phyloP scores from a whole-genome alignment of 2,888 invertebrate species.

The Mongoloraphidia duomilia region DNA sequence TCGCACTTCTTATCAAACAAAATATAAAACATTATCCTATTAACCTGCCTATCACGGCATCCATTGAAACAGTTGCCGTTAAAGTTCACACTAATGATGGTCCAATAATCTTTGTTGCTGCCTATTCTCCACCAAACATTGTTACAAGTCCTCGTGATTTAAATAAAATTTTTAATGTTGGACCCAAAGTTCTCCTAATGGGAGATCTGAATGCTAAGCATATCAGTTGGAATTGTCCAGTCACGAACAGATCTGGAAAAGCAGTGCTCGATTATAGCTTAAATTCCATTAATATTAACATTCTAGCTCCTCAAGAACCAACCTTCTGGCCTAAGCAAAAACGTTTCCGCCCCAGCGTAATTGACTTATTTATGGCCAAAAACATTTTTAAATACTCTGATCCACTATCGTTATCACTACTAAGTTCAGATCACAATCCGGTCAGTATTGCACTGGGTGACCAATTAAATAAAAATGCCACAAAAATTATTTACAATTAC shows the following conservation, averaged over 20 bases:
- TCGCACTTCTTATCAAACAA: too few species aligned
- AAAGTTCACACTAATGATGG: too few species aligned
- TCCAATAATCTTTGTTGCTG: slow-evolving; percentile 9
- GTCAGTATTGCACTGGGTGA: slow-evolving; percentile 9
- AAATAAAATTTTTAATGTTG: slow-evolving; percentile 7
- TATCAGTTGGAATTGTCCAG: slow-evolving; percentile 13
- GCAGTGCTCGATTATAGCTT: slow-evolving; percentile 10
- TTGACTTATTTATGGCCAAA: slow-evolving; percentile 17
- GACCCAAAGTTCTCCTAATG: slow-evolving; percentile 12
- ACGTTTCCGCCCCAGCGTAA: slow-evolving; percentile 13
- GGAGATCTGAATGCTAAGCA: slow-evolving; percentile 17
- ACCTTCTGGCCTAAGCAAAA: slow-evolving; percentile 15
- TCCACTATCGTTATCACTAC: slow-evolving; percentile 8
- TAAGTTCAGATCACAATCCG: slow-evolving; percentile 17
- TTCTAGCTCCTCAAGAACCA: slow-evolving; percentile 14
- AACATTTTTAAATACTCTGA: slow-evolving; percentile 12
- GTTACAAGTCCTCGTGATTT: slow-evolving; percentile 10
- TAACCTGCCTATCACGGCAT: too few species aligned
- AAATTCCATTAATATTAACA: slow-evolving; percentile 10
- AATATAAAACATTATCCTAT: too few species aligned
- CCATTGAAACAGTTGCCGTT: too few species aligned
- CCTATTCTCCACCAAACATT: slow-evolving; percentile 13
- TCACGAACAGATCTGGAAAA: slow-evolving; percentile 13
- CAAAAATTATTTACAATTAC: neutral
- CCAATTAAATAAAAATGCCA: neutral